phyloP scores from a whole-genome alignment of 2,113 vertebrate species.

The Bubo scandiacus region DNA sequence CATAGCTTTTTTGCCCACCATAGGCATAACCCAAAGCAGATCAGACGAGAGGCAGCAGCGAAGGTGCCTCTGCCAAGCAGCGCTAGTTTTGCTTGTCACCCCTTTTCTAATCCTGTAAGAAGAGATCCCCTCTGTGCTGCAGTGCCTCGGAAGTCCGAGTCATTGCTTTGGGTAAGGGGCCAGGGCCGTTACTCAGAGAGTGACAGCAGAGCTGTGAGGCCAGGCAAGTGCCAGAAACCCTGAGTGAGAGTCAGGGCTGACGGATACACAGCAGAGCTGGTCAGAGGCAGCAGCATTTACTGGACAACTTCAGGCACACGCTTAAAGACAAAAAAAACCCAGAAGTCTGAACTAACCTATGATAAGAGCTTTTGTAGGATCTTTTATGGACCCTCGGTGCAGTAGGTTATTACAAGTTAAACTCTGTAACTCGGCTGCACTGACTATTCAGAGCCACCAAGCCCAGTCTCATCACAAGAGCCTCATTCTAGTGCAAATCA shows the following conservation, averaged over 20 bases:
- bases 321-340: not conserved
- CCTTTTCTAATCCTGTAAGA: not conserved
- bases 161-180: not conserved
- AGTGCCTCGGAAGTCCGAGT: not conserved
- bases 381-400: not conserved
- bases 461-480: not conserved
- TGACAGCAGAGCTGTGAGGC: not conserved
- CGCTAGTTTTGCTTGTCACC: not conserved
- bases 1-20: not conserved
- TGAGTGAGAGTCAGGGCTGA: not conserved
- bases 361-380: not conserved
- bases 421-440: not conserved
- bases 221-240: slow-evolving; percentile 14
- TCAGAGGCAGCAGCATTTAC: not conserved
- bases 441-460: not conserved
- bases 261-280: not conserved
- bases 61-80: not conserved
- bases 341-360: not conserved
- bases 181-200: slow-evolving; percentile 43
- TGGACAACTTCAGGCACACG: not conserved
- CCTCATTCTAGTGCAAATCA: slow-evolving; percentile 27
- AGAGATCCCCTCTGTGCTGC: not conserved
- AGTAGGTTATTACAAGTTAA: not conserved
- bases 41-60: not conserved
- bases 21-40: not conserved